These are phyloP conservation scores for Platerodrilus igneus DNA, from an alignment of 2,888 invertebrate species.

Conservation along the genomic window DNA sequence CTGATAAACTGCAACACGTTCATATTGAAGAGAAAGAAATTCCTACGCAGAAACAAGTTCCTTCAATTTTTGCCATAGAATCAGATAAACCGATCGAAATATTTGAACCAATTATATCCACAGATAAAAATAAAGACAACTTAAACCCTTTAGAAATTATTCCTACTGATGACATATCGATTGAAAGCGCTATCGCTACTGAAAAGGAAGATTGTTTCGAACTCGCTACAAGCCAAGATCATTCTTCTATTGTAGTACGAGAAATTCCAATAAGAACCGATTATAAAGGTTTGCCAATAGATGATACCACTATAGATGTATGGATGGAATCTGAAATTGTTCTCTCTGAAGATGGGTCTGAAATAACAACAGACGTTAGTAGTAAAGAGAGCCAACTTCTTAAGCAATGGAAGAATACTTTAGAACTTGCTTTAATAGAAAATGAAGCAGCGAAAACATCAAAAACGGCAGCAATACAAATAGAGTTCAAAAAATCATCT, in stretches of 20 bases:
- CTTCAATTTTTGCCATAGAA: neutral
- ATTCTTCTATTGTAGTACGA: neutral
- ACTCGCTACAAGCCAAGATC: neutral
- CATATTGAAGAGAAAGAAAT: neutral
- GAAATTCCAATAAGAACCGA: neutral
- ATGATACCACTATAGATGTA: slow-evolving; percentile 9
- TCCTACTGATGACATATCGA: slow-evolving; percentile 1
- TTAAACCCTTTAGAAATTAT: too few relatives aligned
- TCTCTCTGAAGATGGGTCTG: slow-evolving; percentile 12
- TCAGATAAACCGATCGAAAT: too few relatives aligned
- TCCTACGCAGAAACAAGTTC: neutral
- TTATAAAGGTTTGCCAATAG: slow-evolving; percentile 16
- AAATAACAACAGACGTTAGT: neutral
- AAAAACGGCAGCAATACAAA: too few relatives aligned
- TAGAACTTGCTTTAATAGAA: neutral
- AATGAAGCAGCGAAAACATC: too few relatives aligned
- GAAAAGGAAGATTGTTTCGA: neutral
- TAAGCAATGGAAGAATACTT: neutral
- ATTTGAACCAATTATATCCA: too few relatives aligned
- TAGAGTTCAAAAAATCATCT: too few relatives aligned
- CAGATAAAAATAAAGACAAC: too few relatives aligned
- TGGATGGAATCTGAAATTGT: slow-evolving; percentile 18
- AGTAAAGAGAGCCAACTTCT: neutral
- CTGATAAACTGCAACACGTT: neutral
- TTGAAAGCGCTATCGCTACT: neutral